Evolutionary conservation across 2,797 vertebrate species (phyloP).

Genomic region (Pangasius mekongensis): DNA sequence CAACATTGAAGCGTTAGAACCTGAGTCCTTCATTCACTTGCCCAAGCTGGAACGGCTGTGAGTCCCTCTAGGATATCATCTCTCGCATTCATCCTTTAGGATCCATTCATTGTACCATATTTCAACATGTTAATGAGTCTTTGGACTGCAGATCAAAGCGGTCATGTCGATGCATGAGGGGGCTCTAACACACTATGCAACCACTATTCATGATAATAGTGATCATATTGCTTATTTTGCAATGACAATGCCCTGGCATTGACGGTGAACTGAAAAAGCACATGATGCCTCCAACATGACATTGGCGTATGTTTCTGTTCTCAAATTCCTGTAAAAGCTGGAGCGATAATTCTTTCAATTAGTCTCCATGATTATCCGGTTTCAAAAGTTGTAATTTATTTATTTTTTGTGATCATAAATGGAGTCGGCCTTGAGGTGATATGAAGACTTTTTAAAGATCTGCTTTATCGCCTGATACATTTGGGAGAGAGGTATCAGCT

Average conservation of each 20-base stretch:
- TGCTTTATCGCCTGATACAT: not conserved
- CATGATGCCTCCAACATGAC: not conserved
- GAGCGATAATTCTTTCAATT: constrained; percentile 7
- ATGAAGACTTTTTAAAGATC: not conserved
- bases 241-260: not conserved
- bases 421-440: not conserved
- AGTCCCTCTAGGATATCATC: constrained; percentile 70
- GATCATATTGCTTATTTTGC: constrained; percentile 19
- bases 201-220: constrained; percentile 5
- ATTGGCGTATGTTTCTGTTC: not conserved
- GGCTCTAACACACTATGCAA: not conserved
- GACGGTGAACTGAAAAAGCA: not conserved
- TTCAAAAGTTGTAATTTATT: not conserved
- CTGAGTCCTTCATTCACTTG: constrained; percentile 90
- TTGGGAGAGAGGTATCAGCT: not conserved
- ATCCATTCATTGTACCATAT: constrained; percentile 3
- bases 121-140: not conserved
- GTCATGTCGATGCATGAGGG: not conserved
- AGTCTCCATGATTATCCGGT: not conserved
- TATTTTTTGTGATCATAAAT: not conserved
- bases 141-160: constrained; percentile 18
- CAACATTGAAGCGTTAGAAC: constrained; percentile 94
- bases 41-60: constrained; percentile 97
- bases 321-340: constrained; percentile 34
- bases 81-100: not conserved